Evolutionary conservation across 2,113 vertebrate species (phyloP).

Genomic region (Naja naja): DNA sequence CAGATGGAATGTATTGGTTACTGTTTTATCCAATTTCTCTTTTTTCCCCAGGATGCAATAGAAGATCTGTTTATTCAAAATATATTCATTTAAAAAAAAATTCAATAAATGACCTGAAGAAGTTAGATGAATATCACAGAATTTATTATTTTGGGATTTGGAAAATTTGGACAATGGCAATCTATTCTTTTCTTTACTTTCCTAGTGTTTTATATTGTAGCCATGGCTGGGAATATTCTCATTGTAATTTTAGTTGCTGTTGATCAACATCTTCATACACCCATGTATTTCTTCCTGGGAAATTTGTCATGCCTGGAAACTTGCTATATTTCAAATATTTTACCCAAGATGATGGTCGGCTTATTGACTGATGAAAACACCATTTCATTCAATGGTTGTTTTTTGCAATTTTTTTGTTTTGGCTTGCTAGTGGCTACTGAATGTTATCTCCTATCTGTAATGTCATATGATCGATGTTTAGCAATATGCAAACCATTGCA

Average conservation of each 20-base stretch:
- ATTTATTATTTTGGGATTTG: conserved; percentile 62
- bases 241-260: conserved; percentile 52
- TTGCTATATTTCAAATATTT: conserved; percentile 57
- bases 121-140: conserved; percentile 37
- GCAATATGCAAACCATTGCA: conserved; percentile 55
- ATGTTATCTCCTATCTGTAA: conserved; percentile 59
- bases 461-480: conserved; percentile 57
- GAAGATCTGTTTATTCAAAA: not conserved
- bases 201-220: conserved; percentile 48
- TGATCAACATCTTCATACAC: conserved; percentile 51
- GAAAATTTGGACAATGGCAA: conserved; percentile 34
- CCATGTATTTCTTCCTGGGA: conserved; percentile 63
- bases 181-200: conserved; percentile 47
- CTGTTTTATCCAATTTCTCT: not conserved
- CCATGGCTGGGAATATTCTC: conserved; percentile 51
- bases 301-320: conserved; percentile 61
- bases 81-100: not conserved
- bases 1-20: not conserved
- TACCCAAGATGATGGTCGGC: conserved; percentile 17
- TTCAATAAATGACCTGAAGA: not conserved
- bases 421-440: conserved; percentile 62
- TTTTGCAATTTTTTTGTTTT: conserved; percentile 65
- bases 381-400: conserved; percentile 63
- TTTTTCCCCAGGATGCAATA: not conserved
- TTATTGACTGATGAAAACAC: conserved; percentile 12